Conservation (phyloP, 2,797 vertebrate genomes). For the Lerista edwardsae region DNA sequence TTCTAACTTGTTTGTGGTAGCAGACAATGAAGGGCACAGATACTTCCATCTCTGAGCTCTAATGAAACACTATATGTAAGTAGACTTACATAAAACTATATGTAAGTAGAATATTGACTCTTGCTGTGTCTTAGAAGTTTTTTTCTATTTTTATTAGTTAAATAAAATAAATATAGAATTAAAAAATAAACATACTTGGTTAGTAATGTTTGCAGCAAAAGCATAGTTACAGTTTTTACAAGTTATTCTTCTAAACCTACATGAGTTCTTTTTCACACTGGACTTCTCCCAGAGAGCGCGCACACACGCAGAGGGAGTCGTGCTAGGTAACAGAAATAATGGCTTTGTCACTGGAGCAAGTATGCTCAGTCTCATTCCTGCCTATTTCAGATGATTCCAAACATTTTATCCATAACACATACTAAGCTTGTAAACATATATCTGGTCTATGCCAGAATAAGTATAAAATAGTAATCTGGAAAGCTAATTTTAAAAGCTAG, state of each 20-base stretch:
- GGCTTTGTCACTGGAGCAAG: background rate
- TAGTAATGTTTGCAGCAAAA: background rate
- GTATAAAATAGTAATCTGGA: conserved; percentile 2
- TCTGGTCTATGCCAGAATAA: background rate
- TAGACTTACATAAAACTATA: too few species aligned
- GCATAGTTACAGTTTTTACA: background rate
- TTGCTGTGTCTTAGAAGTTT: too few species aligned
- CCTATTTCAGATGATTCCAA: background rate
- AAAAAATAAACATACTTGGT: background rate
- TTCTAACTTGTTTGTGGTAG: conserved; percentile 4
- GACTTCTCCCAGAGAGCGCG: background rate
- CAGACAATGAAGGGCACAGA: background rate
- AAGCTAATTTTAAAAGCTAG: conserved; percentile 1
- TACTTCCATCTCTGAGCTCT: conserved; percentile 12
- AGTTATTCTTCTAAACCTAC: background rate
- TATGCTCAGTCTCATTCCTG: background rate
- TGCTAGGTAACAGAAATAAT: background rate
- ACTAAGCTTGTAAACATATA: conserved; percentile 1
- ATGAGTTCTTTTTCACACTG: background rate
- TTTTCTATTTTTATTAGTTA: too few species aligned
- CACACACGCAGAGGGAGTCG: background rate
- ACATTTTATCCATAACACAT: background rate
- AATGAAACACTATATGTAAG: too few species aligned
- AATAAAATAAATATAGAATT: too few species aligned
- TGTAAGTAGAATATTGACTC: too few species aligned